Evolutionary conservation across 2,113 vertebrate genomes (phyloP).

Genomic region (Elephas maximus): DNA sequence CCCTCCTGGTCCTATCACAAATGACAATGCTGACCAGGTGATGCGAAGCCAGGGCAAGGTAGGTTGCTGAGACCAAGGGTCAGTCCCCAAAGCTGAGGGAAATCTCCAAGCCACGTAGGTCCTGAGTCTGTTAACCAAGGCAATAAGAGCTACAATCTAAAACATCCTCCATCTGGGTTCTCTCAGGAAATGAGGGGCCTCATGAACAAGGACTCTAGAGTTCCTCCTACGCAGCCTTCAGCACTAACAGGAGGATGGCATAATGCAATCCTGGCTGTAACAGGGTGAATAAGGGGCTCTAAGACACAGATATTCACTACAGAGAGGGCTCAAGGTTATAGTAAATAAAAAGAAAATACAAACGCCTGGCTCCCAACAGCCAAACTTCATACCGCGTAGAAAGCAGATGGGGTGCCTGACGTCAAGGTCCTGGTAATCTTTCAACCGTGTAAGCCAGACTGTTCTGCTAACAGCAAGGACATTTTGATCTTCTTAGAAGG

Average conservation of each 20-base stretch:
- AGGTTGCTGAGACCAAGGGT: background rate
- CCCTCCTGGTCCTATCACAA: background rate
- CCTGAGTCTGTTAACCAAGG: background rate
- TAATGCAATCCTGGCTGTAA: background rate
- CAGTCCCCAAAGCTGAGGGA: background rate
- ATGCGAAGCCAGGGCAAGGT: fast-evolving
- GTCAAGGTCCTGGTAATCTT: background rate
- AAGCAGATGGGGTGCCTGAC: background rate
- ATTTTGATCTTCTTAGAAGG: background rate
- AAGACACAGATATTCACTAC: background rate
- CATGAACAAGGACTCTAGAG: background rate
- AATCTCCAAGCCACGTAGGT: fast-evolving
- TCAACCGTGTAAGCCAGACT: background rate
- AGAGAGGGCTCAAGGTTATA: background rate
- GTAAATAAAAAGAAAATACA: background rate
- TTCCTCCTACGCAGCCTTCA: background rate
- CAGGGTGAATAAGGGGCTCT: background rate
- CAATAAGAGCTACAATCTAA: background rate
- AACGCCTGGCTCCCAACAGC: background rate
- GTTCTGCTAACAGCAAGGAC: background rate
- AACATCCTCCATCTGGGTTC: background rate
- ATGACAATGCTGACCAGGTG: fast-evolving
- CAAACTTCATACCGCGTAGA: background rate
- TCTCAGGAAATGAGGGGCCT: background rate
- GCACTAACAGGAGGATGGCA: background rate